phyloP scores from a whole-genome alignment of 2,888 invertebrate genomes.

The Drosophila paracracens region DNA sequence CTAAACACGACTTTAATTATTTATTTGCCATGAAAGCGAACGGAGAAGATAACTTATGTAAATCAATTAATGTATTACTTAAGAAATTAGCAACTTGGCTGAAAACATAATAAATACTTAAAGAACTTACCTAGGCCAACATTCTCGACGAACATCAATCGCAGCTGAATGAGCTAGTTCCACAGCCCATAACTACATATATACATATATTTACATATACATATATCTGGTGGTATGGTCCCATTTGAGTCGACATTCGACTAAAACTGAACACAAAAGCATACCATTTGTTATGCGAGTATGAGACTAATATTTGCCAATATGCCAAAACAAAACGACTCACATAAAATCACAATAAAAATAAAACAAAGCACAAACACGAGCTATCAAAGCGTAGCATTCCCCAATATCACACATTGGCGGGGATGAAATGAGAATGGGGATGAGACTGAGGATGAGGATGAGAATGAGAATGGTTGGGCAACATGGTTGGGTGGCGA shows the following conservation, averaged over 20 bases:
- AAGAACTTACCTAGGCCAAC: not conserved
- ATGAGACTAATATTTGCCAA: constrained; percentile 76
- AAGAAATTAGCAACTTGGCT: not conserved
- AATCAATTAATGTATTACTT: not conserved
- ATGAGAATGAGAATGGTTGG: constrained; percentile 24
- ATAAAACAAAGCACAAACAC: constrained; percentile 53
- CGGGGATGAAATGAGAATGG: constrained; percentile 33
- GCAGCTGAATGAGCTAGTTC: not conserved
- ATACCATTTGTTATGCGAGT: constrained; percentile 50
- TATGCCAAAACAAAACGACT: constrained; percentile 64
- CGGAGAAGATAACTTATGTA: not conserved
- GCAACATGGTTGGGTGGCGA: constrained; percentile 8
- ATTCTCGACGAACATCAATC: not conserved
- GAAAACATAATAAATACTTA: not conserved
- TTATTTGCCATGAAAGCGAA: not conserved
- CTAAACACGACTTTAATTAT: not conserved
- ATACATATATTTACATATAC: not conserved
- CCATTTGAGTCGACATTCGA: constrained; percentile 23
- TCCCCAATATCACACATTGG: constrained; percentile 28
- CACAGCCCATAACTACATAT: not conserved
- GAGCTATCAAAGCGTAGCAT: constrained; percentile 28
- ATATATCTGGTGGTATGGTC: not conserved
- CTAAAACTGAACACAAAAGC: constrained; percentile 42
- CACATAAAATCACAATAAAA: constrained; percentile 70
- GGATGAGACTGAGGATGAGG: constrained; percentile 12